A percentile compares a stretch with the other conserved stretches of the same genome.
These are phyloP conservation scores for Selene dorsalis DNA, from an alignment of 2,797 vertebrate species.

Conservation along the genomic window DNA sequence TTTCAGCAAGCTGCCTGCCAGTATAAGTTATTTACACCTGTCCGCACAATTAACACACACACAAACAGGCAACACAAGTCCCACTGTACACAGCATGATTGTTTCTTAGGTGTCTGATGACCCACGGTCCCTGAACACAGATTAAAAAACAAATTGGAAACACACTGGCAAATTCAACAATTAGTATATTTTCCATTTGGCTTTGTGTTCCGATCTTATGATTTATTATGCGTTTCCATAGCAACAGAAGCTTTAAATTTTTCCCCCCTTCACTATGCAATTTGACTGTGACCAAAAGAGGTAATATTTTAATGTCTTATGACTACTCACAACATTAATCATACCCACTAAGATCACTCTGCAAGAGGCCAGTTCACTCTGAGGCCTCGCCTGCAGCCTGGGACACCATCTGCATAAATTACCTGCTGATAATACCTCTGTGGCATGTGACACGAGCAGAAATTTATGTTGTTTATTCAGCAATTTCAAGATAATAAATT, in stretches of 20 bases:
- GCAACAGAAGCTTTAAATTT: neutral
- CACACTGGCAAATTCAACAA: neutral
- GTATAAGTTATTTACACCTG: neutral
- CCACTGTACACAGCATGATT: neutral
- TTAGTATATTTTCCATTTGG: neutral
- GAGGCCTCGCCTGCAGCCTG: slow-evolving; percentile 7
- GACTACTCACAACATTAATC: slow-evolving; percentile 42
- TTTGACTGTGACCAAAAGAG: slow-evolving; percentile 22
- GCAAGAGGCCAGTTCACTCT: slow-evolving; percentile 28
- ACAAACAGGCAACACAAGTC: neutral
- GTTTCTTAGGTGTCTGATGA: neutral
- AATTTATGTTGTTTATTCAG: slow-evolving; percentile 54
- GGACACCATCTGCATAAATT: slow-evolving; percentile 46
- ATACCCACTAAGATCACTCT: slow-evolving; percentile 15
- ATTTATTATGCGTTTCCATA: slow-evolving; percentile 5
- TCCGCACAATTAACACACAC: neutral
- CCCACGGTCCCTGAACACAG: neutral
- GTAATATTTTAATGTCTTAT: slow-evolving; percentile 34
- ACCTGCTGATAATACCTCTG: slow-evolving; percentile 36
- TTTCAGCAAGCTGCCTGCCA: no score
- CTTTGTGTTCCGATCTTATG: neutral
- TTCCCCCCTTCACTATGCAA: neutral
- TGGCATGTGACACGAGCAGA: slow-evolving; percentile 3
- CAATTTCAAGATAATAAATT: slow-evolving; percentile 37
- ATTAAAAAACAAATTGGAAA: neutral